A percentile compares a stretch with the other conserved stretches of the same genome.
Evolutionary conservation across 1,140 invertebrate species (phyloP).

Genomic region (Drosophila oshimai): DNA sequence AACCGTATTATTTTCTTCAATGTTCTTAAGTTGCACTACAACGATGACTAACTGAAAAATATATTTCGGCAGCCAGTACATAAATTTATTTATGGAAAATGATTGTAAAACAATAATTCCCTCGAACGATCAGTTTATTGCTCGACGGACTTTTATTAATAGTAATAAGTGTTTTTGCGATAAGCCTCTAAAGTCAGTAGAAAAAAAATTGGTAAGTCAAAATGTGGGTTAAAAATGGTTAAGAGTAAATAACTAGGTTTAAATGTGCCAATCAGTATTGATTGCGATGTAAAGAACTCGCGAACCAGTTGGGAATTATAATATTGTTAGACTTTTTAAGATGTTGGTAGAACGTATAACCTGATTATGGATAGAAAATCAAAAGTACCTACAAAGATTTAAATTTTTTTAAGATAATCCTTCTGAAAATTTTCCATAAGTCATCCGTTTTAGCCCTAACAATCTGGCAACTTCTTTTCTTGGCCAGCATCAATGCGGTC

Average conservation of each 20-base stretch:
- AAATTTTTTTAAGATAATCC: background rate
- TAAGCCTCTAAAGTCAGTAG: background rate
- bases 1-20: background rate
- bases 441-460: background rate
- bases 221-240: too few relatives aligned
- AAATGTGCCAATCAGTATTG: too few relatives aligned
- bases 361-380: too few relatives aligned
- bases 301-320: background rate
- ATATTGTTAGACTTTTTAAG: too few relatives aligned
- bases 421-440: background rate
- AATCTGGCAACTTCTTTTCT: conserved; percentile 23
- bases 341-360: too few relatives aligned
- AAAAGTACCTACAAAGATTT: background rate
- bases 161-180: background rate
- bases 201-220: background rate
- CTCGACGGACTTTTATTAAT: conserved; percentile 7
- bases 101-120: background rate
- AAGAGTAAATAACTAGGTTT: too few relatives aligned
- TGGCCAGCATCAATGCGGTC: conserved; percentile 44
- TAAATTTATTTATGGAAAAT: background rate
- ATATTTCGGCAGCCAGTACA: background rate
- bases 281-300: background rate
- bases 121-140: background rate
- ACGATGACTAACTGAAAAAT: background rate
- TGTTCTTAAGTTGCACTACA: background rate